Evolutionary conservation across 2,113 vertebrate genomes (phyloP), one percentile per base, ranked within the genome.

Genomic region (Pionites leucogaster): DNA sequence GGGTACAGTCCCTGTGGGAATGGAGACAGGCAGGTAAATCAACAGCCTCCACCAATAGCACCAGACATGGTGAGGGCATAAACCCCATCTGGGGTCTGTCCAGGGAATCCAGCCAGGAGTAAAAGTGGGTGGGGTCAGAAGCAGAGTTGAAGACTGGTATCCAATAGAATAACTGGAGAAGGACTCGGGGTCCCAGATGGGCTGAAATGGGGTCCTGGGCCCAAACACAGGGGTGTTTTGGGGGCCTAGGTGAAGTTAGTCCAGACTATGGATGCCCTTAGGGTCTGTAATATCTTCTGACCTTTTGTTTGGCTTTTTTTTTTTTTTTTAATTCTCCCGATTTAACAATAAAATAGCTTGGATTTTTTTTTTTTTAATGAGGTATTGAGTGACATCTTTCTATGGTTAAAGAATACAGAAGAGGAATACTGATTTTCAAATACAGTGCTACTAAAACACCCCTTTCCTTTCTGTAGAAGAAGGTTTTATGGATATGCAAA

Each of bases 261-360:
- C 9, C 1, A 2, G 5, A 8, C 7, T 55, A 1, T 8, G 7
- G 7, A 9, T 57, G 13, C 29, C 31, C 24, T 82, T 60, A 46
- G 33, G 35, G 18, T n/a, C 24, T 1, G 0, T 76, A 41, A 9
- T 33, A 10, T 31, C 29, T 39, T 50, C 10, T n/a, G 44, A 19
- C 16, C 11, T 71, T 42, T 49, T 5, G 31, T 13, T n/a, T 16
- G 6, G 17, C 7, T 10, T 57, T 64, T 82, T 28, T 37, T 57
- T 31, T 23, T 13, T 11, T 67, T 63, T 15, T 10, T 55, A 57
- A 19, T 67, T 80, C 17, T 47, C 12, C 1, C 59, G 70, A 20
- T 72, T 82, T 46, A 76, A 25, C 23, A 62, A 22, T 52, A 24
- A 44, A 49, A 24, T 53, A 25, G 2, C 19, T n/a, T 31, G 3